Base-by-base conservation (phyloP, 2,888 invertebrate species). In the Anoplius nigerrimus region DNA sequence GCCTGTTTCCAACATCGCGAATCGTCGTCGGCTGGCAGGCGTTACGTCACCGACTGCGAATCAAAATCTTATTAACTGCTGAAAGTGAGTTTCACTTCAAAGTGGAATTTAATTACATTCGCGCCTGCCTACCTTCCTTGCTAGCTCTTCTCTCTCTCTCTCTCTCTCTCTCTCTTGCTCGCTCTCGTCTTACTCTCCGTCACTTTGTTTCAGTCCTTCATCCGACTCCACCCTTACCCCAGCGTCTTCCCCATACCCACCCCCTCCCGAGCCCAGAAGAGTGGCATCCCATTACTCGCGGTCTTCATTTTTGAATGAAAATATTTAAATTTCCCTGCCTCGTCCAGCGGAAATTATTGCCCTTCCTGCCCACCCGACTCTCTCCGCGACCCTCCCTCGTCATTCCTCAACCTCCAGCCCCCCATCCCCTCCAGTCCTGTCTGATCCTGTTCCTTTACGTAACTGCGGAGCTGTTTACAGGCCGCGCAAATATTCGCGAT, bases 61-160 rank as follows among this genome's bases (percentile, higher is more conserved):
- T 84, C 79, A 80, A 86, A 84, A 84, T 84, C 83, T 84, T 84
- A 85, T 83, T 83, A 84, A 83, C 79, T 77, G 74, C 79, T 80
- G 76, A 82, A 82, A 82, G 79, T 81, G 78, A 83, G 80, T 84
- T 83, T 82, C 79, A 80, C 78, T 82, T 84, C 77, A 78, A 83
- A 84, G 79, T 81, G 79, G 82, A 84, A 83, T 83, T 83, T 82
- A 84, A 86, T 85, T 84, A 81, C 79, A 79, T 75, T 81, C 70
- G 74, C 79, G 76, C 76, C 80, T 75, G 72, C 74, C 69, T 59
- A 72, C 71, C 68, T 76, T 78, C 74, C 75, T 76, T 78, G 69
- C 63, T 70, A 71, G 66, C 48, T 61, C 56, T 62, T 61, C 56
- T 69, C 66, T 75, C 65, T 51, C 67, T 34, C 67, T 34, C 27